These are phyloP conservation scores for Hypanus sabinus DNA, from an alignment of 2,113 vertebrate genomes.

Conservation along the genomic window DNA sequence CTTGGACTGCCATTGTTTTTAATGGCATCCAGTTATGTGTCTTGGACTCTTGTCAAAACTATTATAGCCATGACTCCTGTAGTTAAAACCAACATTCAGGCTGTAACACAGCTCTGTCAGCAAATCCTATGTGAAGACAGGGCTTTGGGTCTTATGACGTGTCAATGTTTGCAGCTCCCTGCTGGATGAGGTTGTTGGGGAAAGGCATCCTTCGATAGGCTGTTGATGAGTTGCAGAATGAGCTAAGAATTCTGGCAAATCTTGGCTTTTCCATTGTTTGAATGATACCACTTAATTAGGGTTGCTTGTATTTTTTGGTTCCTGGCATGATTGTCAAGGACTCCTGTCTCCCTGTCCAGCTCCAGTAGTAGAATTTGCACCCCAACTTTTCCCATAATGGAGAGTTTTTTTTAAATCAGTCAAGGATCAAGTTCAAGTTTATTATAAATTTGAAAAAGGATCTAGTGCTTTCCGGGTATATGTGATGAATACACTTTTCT, in stretches of 20 bases:
- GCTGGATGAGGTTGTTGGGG: no score
- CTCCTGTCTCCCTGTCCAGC: neutral
- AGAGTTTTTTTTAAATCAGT: neutral
- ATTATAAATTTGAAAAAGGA: no score
- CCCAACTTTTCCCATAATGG: no score
- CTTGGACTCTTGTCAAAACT: conserved; percentile 23
- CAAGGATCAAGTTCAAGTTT: neutral
- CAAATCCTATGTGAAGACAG: neutral
- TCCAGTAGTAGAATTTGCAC: neutral
- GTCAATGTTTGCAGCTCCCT: neutral
- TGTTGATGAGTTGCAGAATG: neutral
- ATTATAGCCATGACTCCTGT: conserved; percentile 15
- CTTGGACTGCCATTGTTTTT: conserved; percentile 5
- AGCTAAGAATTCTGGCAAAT: neutral
- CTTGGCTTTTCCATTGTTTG: neutral
- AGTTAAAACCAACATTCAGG: neutral
- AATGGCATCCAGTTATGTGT: neutral
- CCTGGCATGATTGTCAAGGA: neutral
- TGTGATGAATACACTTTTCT: no score
- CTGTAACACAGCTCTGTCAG: conserved; percentile 3
- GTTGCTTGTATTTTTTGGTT: neutral
- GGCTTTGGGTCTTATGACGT: neutral
- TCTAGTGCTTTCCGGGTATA: no score
- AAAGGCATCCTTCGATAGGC: neutral
- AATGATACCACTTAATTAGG: neutral